Evolutionary conservation across 1,140 invertebrate species (phyloP).

Genomic region (Trichonephila clavipes): DNA sequence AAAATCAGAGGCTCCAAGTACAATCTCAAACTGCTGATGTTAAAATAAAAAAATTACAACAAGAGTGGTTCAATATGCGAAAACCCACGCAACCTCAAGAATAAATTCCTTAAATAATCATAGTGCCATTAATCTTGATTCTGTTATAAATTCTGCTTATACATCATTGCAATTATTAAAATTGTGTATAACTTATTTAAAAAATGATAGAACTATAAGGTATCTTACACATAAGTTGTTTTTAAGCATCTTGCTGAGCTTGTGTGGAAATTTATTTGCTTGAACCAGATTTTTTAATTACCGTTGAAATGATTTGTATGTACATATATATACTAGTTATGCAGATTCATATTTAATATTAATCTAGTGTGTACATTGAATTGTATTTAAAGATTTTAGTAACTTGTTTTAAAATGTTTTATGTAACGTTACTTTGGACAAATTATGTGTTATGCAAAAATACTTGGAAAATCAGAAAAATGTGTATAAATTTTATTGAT

Average conservation of each 20-base stretch:
- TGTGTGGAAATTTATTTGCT: background rate
- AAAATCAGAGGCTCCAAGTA: slow-evolving; percentile 92
- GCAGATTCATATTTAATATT: background rate
- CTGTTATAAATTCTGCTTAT: background rate
- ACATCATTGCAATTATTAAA: no score
- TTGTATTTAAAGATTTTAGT: background rate
- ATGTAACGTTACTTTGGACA: background rate
- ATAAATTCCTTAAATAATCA: background rate
- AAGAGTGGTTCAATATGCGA: slow-evolving; percentile 91
- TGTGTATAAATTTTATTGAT: no score
- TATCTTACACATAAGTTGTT: background rate
- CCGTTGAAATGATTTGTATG: background rate
- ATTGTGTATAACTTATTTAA: no score
- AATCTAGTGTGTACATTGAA: background rate
- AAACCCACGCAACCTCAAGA: slow-evolving; percentile 12
- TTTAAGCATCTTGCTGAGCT: background rate
- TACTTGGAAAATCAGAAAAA: no score
- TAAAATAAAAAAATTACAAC: slow-evolving; percentile 90
- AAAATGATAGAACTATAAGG: no score
- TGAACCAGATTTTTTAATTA: background rate
- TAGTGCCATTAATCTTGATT: background rate
- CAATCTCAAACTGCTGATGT: slow-evolving; percentile 93
- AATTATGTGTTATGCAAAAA: background rate
- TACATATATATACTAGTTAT: background rate
- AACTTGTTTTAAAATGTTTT: background rate